Base-by-base conservation (phyloP, 35 echinoderm and acorn worm genomes). In the Ophioderma brevispina region DNA sequence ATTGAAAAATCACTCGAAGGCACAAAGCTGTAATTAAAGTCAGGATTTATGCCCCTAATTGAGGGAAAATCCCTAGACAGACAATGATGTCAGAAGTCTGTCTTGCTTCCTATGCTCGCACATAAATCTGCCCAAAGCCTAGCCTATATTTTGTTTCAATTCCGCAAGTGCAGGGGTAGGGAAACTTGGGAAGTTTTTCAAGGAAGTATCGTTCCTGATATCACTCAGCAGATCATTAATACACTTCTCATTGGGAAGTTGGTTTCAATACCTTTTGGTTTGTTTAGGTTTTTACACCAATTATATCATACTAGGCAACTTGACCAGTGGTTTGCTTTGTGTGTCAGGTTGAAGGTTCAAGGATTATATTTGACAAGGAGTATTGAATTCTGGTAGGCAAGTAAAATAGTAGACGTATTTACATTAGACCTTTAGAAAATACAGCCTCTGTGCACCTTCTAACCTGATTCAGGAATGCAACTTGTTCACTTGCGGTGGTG, bases 1-100 rank as follows among this genome's bases (percentile, higher is more conserved):
- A 70, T 70, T 8, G 59, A 30, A 70, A 70, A 70, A 70, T 25
- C 6, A 30, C 59, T 70, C 59, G 17, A 25, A 70, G 59, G 59
- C 59, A 70, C 59, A 70, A 70, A 15, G 59, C 6, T 70, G 59
- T 70, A 70, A 70, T 70, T 70, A 70, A 70, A 70, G 59, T 70
- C 59, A 70, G 59, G 59, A 70, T 13, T 70, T 25, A 18, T 70
- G 59, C 59, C 59, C n/a, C 59, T 70, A 70, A 70, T 70, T 70
- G 10, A 30, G 28, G 59, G 59, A 25, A 70, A 70, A 70, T 70
- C 59, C 59, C 59, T 70, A 30, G 59, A 70, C 59, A 70, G 59
- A 70, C 59, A 70, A 70, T 70, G 59, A 70, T 70, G 59, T 70
- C 59, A 70, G 10, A 70, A 70, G 59, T 70, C 59, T 70, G 59